Percentiles rank a stretch among this genome's conserved stretches.
Conservation (phyloP, 2,797 vertebrate species). For the Gymnoscopelus microlampas region DNA sequence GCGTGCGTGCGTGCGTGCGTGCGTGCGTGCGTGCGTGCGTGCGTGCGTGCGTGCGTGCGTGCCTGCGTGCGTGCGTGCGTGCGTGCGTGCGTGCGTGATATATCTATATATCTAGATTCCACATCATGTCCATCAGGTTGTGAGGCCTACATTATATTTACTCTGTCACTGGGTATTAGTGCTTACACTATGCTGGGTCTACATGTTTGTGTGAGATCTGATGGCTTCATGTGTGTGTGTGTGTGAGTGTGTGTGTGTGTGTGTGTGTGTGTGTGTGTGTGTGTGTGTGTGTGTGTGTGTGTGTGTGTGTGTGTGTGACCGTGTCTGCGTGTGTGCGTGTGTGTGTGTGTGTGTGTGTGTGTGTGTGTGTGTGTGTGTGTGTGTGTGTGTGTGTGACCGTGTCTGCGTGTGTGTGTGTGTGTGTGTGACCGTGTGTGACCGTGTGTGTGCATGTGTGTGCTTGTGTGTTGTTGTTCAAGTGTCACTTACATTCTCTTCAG, state of each 20-base stretch:
- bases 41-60: too few species aligned
- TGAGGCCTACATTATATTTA: constrained; percentile 22
- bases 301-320: background rate
- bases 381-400: constrained; percentile 31
- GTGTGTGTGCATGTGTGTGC: background rate
- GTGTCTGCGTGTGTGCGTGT: background rate
- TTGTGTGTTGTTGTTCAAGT: background rate
- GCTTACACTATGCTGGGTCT: constrained; percentile 24
- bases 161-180: constrained; percentile 68
- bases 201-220: background rate
- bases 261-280: constrained; percentile 38
- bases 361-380: constrained; percentile 38
- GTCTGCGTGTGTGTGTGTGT: background rate
- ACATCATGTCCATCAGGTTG: background rate
- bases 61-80: too few species aligned
- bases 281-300: constrained; percentile 19
- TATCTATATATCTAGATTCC: too few species aligned
- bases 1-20: too few species aligned
- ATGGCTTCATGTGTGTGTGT: constrained; percentile 26
- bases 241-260: constrained; percentile 33
- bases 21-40: too few species aligned
- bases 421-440: background rate
- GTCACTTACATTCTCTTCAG: background rate
- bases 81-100: too few species aligned
- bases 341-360: constrained; percentile 1